Evolutionary conservation across 2,113 vertebrate species (phyloP), one percentile per base, ranked within the genome.

Genomic region (Rhizomys pruinosus): DNA sequence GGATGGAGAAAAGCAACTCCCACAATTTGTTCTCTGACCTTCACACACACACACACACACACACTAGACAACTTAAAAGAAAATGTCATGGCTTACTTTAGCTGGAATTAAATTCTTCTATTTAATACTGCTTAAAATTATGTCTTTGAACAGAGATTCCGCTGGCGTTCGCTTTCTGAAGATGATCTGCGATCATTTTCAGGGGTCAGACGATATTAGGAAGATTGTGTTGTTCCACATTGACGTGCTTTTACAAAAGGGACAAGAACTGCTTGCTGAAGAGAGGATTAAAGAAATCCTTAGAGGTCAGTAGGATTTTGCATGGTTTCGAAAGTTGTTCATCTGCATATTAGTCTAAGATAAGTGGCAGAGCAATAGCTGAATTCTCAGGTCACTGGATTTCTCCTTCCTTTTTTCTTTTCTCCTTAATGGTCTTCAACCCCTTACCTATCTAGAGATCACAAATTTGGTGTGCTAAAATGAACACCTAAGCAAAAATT

Each of bases 201-300:
- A 98, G 94, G 98, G 98, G 44, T 98, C 98, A 94, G 98, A 99
- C 97, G 98, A 99, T 95, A 94, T 98, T 97, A 98, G 98, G 94
- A 98, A 97, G 95, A 98, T 98, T 94, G 96, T 98, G 52, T 96
- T 99, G 73, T 90, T 99, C 93, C 98, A 99, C 84, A 96, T 99
- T 7, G 97, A 99, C 96, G 97, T 99, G 59, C 98, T 99, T 96
- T 97, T 99, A 97, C 98, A 98, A 97, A 98, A 96, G 96, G 98
- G 98, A 80, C 99, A 98, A 97, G 99, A 99, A 89, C 96, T 98
- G 29, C 95, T 99, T 96, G 98, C 98, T 94, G 99, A 98, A 97
- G 98, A 99, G 97, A 99, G 99, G 98, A 98, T 99, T 93, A 99
- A 99, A 97, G 98, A 99, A 95, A 89, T 99, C 91, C 98, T 99